These are phyloP conservation scores for Gymnogyps californianus DNA, from an alignment of 2,113 vertebrate genomes.

Conservation along the genomic window DNA sequence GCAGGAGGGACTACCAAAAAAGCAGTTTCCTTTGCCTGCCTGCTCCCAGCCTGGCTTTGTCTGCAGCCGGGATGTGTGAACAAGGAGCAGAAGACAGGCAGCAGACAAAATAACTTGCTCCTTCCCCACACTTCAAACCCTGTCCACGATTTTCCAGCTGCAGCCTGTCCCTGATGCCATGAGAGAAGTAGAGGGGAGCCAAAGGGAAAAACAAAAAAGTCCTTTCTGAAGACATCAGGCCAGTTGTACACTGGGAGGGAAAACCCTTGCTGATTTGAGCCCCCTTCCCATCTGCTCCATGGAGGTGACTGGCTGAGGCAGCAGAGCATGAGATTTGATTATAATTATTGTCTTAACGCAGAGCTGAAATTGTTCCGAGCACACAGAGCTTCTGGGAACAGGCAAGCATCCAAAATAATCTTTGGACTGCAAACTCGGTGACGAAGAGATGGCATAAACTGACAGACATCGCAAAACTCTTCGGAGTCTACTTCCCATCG, in stretches of 20 bases:
- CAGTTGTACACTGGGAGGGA: background rate
- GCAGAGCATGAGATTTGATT: slow-evolving; percentile 41
- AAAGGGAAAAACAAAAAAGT: background rate
- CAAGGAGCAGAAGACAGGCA: background rate
- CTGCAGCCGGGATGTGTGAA: background rate
- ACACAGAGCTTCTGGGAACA: slow-evolving; percentile 45
- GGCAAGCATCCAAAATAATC: slow-evolving; percentile 61
- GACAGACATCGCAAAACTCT: slow-evolving; percentile 1
- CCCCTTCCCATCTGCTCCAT: slow-evolving; percentile 53
- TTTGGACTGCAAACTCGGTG: slow-evolving; percentile 30
- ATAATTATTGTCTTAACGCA: slow-evolving; percentile 37
- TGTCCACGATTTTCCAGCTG: background rate
- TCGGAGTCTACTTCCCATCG: background rate
- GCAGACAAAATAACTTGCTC: background rate
- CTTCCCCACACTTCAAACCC: background rate
- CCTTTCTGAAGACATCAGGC: background rate
- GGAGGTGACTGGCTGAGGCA: slow-evolving; percentile 46
- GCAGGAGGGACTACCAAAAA: background rate
- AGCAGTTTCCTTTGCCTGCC: background rate
- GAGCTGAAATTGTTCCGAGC: slow-evolving; percentile 38
- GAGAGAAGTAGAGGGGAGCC: background rate
- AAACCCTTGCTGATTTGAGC: background rate
- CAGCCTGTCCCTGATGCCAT: background rate
- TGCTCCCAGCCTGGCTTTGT: background rate
- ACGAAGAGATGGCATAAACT: background rate